Conservation (phyloP, 2,888 invertebrate species). For the Nomada flava region DNA sequence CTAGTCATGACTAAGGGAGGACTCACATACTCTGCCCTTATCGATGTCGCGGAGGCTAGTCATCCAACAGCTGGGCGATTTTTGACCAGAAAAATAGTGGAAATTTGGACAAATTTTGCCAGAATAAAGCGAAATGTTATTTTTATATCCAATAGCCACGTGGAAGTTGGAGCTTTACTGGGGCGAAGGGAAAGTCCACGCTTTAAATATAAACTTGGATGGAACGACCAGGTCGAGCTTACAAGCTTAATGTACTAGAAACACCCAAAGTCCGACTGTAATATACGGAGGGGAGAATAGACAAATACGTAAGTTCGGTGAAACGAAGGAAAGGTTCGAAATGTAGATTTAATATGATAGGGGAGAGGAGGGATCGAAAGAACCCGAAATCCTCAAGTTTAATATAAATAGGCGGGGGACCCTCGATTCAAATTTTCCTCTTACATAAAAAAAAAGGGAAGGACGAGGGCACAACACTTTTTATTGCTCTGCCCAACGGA, state of each 20-base stretch:
- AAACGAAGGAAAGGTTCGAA: constrained; percentile 21
- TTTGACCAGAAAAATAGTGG: neutral
- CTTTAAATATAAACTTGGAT: constrained; percentile 39
- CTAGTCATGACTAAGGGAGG: no score
- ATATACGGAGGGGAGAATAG: constrained; percentile 18
- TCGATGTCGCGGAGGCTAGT: no score
- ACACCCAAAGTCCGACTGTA: constrained; percentile 16
- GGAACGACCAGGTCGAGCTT: constrained; percentile 3
- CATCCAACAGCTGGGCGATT: no score
- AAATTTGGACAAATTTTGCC: no score
- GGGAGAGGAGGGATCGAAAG: neutral
- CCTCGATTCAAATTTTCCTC: constrained; percentile 38
- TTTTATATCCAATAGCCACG: neutral
- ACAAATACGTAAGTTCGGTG: constrained; percentile 42
- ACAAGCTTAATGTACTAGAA: constrained; percentile 35
- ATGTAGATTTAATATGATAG: constrained; percentile 40
- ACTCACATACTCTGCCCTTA: no score
- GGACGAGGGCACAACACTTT: neutral
- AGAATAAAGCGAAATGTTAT: neutral
- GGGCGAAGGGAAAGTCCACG: neutral
- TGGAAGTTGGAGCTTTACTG: neutral
- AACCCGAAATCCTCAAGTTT: constrained; percentile 33
- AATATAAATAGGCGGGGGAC: constrained; percentile 12
- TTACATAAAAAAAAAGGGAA: neutral
- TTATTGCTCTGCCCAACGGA: constrained; percentile 5